phyloP scores from a whole-genome alignment of 2,888 invertebrate species.

The Mactromeris polynyma region DNA sequence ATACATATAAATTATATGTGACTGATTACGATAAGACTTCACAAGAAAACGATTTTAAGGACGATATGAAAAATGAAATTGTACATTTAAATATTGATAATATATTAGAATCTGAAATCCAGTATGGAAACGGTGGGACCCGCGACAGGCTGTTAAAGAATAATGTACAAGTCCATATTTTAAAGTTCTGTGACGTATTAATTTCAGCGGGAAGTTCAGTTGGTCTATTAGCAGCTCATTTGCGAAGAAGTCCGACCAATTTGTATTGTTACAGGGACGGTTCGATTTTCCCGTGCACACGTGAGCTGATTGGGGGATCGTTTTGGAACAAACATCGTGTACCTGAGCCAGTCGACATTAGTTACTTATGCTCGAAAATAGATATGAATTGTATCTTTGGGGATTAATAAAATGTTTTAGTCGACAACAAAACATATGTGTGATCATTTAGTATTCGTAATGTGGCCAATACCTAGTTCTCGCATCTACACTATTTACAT shows the following conservation, averaged over 20 bases:
- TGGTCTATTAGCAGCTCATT: background rate
- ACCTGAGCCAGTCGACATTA: background rate
- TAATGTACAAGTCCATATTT: constrained; percentile 21
- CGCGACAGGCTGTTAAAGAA: background rate
- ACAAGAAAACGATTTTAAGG: background rate
- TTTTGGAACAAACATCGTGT: background rate
- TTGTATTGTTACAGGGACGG: constrained; percentile 18
- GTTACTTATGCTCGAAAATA: background rate
- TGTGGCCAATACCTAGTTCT: too few relatives aligned
- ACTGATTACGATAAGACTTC: background rate
- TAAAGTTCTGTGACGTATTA: constrained; percentile 14
- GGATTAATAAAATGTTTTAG: too few relatives aligned
- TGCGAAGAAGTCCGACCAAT: constrained; percentile 3
- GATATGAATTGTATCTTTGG: background rate
- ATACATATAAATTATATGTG: background rate
- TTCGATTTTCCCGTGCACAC: background rate
- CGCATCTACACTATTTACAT: too few relatives aligned
- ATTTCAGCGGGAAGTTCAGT: background rate
- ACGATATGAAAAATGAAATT: background rate
- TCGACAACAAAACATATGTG: too few relatives aligned
- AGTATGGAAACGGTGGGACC: background rate
- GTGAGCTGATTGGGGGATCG: constrained; percentile 24
- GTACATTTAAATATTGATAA: background rate
- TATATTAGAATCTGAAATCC: background rate
- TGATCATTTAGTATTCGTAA: too few relatives aligned